These are phyloP conservation scores for Probaryconus sp. DNA, from an alignment of 1,140 invertebrate genomes.

Conservation along the genomic window DNA sequence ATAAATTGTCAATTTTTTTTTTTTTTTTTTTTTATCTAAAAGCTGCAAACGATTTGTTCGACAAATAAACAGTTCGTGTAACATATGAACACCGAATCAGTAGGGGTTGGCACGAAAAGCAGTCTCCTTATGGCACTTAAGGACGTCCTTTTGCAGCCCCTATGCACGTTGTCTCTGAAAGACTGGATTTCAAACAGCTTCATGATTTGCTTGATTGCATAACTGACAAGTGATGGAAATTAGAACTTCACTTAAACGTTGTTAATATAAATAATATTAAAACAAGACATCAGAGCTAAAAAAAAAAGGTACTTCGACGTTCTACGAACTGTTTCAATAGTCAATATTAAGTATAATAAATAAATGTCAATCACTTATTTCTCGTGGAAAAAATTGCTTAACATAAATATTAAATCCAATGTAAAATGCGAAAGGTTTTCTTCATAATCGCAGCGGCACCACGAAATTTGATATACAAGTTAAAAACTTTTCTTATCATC, in stretches of 20 bases:
- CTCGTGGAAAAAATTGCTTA: too few species aligned
- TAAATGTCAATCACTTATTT: too few species aligned
- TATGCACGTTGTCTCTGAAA: slow-evolving; percentile 44
- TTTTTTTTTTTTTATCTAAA: slow-evolving; percentile 7
- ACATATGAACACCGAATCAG: slow-evolving; percentile 67
- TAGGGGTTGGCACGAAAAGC: slow-evolving; percentile 70
- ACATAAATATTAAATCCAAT: too few species aligned
- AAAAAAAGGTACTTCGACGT: too few species aligned
- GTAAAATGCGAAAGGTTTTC: too few species aligned
- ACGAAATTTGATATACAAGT: slow-evolving; percentile 1
- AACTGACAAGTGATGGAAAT: slow-evolving; percentile 14
- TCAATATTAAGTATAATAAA: too few species aligned
- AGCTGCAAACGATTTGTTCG: slow-evolving; percentile 28
- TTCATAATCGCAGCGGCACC: too few species aligned
- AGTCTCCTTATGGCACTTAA: slow-evolving; percentile 75
- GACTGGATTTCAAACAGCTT: slow-evolving; percentile 68
- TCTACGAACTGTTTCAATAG: too few species aligned
- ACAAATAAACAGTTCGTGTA: slow-evolving; percentile 64
- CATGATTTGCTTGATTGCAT: slow-evolving; percentile 74
- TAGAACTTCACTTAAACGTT: too few species aligned
- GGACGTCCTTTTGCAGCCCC: slow-evolving; percentile 70
- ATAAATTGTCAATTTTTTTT: not conserved
- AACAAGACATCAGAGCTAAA: too few species aligned
- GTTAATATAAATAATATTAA: too few species aligned
- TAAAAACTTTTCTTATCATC: slow-evolving; percentile 32